These are phyloP conservation scores for Hydropsyche tenuis DNA, from an alignment of 1,140 invertebrate genomes.

Conservation along the genomic window DNA sequence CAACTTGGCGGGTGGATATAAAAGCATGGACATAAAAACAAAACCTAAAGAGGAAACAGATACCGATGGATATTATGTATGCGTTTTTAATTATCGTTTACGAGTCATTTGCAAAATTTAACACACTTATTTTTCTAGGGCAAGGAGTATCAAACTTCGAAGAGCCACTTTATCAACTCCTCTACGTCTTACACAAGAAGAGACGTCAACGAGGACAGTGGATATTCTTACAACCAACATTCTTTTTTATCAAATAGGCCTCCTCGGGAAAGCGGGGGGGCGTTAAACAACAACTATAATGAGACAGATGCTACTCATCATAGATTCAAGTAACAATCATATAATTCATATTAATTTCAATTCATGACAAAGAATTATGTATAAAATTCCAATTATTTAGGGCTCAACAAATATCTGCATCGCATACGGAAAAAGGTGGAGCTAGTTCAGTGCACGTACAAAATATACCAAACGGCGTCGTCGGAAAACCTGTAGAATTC, in stretches of 20 bases:
- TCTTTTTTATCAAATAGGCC: conserved; percentile 66
- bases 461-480: conserved; percentile 81
- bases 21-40: conserved; percentile 16
- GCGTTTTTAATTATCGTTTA: background rate
- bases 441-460: conserved; percentile 85
- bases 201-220: conserved; percentile 59
- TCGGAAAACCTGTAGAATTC: conserved; percentile 92
- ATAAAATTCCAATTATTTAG: background rate
- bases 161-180: conserved; percentile 49
- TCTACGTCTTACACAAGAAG: conserved; percentile 59
- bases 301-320: conserved; percentile 64
- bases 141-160: conserved; percentile 40
- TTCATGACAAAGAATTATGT: background rate
- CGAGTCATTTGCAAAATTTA: background rate
- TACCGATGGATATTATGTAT: conserved; percentile 25
- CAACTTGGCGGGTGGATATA: conserved; percentile 55
- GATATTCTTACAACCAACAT: conserved; percentile 55
- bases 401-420: conserved; percentile 52
- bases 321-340: conserved; percentile 54
- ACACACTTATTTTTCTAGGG: conserved; percentile 17
- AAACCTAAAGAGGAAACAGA: conserved; percentile 32
- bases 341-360: background rate
- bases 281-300: conserved; percentile 53
- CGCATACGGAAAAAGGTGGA: conserved; percentile 63
- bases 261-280: conserved; percentile 62